These are phyloP conservation scores for Smutsia gigantea DNA, from an alignment of 2,797 vertebrate genomes.

Conservation along the genomic window DNA sequence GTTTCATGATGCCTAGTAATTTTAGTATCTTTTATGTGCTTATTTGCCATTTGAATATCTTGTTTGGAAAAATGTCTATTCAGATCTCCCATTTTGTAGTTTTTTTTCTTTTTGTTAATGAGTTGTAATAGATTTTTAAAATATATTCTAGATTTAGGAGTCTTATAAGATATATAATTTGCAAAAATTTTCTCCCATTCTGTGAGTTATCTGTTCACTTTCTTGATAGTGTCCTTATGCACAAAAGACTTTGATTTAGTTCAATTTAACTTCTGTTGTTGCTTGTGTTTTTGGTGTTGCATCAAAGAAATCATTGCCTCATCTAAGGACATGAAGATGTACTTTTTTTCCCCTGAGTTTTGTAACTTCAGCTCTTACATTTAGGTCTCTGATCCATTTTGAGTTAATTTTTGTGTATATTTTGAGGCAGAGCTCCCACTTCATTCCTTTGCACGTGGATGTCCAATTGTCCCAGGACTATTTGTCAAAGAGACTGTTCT, in stretches of 20 bases:
- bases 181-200: neutral
- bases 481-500: neutral
- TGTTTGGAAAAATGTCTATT: constrained; percentile 23
- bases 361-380: neutral
- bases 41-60: neutral
- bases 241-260: neutral
- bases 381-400: neutral
- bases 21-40: neutral
- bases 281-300: neutral
- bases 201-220: neutral
- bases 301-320: neutral
- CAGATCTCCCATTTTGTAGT: constrained; percentile 5
- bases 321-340: neutral
- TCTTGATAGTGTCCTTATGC: neutral
- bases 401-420: neutral
- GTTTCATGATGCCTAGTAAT: neutral
- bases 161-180: neutral
- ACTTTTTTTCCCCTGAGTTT: neutral
- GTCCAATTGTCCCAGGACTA: neutral
- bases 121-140: neutral
- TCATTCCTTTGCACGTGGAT: neutral
- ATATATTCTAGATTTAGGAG: neutral
- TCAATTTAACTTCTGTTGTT: neutral
- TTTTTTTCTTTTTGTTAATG: neutral
- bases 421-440: neutral